A percentile compares a stretch with the other conserved stretches of the same genome.
phyloP scores from a whole-genome alignment of 2,797 vertebrate genomes.

The Anisognathus igniventris region DNA sequence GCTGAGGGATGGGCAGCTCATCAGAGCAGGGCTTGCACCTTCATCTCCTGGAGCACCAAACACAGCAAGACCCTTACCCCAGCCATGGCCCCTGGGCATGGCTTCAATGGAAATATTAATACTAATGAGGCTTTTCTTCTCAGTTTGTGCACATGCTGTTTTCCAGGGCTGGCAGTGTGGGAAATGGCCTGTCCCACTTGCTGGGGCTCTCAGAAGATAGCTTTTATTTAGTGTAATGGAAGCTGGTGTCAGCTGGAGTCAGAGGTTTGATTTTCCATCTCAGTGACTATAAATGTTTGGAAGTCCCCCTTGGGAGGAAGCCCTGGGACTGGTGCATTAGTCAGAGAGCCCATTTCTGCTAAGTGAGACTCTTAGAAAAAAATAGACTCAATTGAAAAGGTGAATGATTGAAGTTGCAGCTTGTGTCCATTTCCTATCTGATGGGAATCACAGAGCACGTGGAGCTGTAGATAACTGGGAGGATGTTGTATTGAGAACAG shows the following conservation, averaged over 20 bases:
- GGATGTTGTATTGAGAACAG: neutral
- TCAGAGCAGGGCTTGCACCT: neutral
- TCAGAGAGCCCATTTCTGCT: neutral
- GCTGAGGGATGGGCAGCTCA: neutral
- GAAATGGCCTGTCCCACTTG: neutral
- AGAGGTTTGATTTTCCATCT: conserved; percentile 31
- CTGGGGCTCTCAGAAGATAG: neutral
- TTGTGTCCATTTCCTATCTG: neutral
- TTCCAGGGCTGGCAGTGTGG: neutral
- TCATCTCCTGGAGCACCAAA: neutral
- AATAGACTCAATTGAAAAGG: neutral
- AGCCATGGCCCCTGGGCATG: neutral
- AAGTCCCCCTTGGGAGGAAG: conserved; percentile 3
- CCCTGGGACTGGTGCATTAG: neutral
- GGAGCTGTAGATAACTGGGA: neutral
- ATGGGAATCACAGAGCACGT: neutral
- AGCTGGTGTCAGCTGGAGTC: conserved; percentile 37
- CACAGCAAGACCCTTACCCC: neutral
- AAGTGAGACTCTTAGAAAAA: neutral
- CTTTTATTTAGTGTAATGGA: conserved; percentile 12
- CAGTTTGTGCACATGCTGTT: neutral
- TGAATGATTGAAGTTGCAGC: neutral
- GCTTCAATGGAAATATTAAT: neutral
- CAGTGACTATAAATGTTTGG: neutral
- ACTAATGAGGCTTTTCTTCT: neutral